Conservation (phyloP, 2,113 vertebrate genomes). For the Neomonachus schauinslandi region DNA sequence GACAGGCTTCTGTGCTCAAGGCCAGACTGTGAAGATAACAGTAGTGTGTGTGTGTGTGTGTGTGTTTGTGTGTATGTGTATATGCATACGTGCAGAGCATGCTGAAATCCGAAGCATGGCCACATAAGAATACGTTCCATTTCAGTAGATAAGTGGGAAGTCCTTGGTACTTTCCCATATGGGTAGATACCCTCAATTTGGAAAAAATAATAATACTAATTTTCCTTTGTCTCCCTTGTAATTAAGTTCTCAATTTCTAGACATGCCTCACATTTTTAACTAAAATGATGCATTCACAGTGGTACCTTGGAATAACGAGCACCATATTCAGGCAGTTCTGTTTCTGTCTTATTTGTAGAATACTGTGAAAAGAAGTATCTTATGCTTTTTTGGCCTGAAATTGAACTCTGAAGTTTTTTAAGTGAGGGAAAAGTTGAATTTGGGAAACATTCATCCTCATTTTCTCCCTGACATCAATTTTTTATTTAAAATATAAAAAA, state of each 20-base stretch:
- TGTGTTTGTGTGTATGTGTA: background rate
- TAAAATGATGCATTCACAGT: background rate
- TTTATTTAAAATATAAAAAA: background rate
- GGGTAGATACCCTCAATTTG: background rate
- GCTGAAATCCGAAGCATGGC: constrained; percentile 67
- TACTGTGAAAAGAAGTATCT: background rate
- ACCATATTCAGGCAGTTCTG: background rate
- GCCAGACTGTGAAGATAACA: constrained; percentile 79
- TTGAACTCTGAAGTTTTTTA: background rate
- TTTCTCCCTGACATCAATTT: background rate
- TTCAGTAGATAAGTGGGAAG: constrained; percentile 32
- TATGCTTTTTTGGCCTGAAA: background rate
- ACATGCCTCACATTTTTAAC: constrained; percentile 24
- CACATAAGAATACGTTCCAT: constrained; percentile 54
- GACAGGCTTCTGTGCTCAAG: constrained; percentile 69
- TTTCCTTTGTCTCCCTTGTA: constrained; percentile 33
- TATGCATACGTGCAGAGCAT: background rate
- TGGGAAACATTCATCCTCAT: background rate
- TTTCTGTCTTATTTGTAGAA: constrained; percentile 6
- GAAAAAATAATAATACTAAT: background rate
- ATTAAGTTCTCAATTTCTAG: constrained; percentile 7
- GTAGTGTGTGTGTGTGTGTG: constrained; percentile 10
- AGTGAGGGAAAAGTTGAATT: background rate
- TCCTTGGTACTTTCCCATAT: background rate
- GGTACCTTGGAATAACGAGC: background rate